phyloP scores from a whole-genome alignment of 2,888 invertebrate genomes.

The Ophioninae sp. region DNA sequence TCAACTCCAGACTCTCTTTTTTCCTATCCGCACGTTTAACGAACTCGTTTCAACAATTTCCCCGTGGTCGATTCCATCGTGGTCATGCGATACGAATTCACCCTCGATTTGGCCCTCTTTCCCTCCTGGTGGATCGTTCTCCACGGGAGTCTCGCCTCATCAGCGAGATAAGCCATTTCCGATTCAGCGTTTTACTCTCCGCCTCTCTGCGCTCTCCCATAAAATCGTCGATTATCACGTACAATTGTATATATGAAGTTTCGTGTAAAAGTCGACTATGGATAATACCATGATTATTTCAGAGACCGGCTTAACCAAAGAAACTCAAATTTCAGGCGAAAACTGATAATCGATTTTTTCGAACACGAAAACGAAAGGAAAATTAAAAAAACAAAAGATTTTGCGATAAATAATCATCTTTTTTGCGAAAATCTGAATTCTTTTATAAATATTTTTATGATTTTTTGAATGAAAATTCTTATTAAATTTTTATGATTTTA shows the following conservation, averaged over 20 bases:
- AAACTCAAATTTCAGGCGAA: background rate
- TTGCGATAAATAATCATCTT: too few relatives aligned
- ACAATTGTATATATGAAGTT: slow-evolving; percentile 44
- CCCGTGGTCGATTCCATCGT: slow-evolving; percentile 59
- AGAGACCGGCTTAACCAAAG: background rate
- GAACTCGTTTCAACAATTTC: slow-evolving; percentile 63
- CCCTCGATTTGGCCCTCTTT: slow-evolving; percentile 58
- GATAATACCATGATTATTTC: background rate
- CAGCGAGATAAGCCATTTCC: slow-evolving; percentile 73
- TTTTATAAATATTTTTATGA: too few relatives aligned
- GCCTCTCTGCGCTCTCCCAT: slow-evolving; percentile 45
- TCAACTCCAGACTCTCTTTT: slow-evolving; percentile 37
- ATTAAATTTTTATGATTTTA: too few relatives aligned
- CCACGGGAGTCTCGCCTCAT: slow-evolving; percentile 67
- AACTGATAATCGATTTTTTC: background rate
- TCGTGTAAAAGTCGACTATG: background rate
- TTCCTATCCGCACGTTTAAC: slow-evolving; percentile 59
- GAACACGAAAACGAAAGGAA: background rate
- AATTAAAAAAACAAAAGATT: background rate
- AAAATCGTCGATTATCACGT: slow-evolving; percentile 63
- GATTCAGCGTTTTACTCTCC: slow-evolving; percentile 70
- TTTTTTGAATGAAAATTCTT: too few relatives aligned
- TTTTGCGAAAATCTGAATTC: background rate
- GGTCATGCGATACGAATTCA: slow-evolving; percentile 63
- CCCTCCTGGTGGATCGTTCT: slow-evolving; percentile 59